Percentiles rank a stretch among this genome's conserved stretches.
Evolutionary conservation across 2,888 invertebrate genomes (phyloP).

Genomic region (Drosophila tripunctata): DNA sequence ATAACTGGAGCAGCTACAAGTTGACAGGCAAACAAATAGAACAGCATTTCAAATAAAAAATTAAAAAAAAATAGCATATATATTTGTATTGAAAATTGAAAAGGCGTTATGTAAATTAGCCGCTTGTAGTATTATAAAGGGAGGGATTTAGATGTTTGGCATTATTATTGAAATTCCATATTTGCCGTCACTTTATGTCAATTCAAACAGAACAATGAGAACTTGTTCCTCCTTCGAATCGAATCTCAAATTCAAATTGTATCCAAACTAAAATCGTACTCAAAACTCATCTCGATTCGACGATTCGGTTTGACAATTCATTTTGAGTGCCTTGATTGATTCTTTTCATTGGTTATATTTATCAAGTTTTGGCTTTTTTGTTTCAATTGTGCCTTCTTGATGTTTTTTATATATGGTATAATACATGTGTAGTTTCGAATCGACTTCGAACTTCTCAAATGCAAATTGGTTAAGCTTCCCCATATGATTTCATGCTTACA

Average conservation of each 20-base stretch:
- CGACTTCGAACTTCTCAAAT: constrained; percentile 36
- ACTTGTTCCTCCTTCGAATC: constrained; percentile 57
- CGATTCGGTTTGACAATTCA: constrained; percentile 9
- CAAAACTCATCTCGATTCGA: neutral
- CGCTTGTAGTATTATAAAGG: constrained; percentile 20
- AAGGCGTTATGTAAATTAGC: constrained; percentile 47
- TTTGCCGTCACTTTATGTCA: constrained; percentile 15
- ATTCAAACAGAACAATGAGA: constrained; percentile 63
- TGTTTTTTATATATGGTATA: too few species aligned
- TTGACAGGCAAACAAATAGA: constrained; percentile 39
- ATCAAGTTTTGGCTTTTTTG: constrained; percentile 18
- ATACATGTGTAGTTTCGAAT: too few species aligned
- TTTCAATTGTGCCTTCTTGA: neutral
- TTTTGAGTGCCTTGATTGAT: constrained; percentile 41
- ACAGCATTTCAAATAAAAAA: constrained; percentile 21
- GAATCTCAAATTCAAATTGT: neutral
- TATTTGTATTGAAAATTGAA: constrained; percentile 17
- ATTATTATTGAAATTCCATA: constrained; percentile 51
- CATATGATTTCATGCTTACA: constrained; percentile 13
- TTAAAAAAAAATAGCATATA: neutral
- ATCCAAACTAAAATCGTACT: neutral
- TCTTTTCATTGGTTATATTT: constrained; percentile 36
- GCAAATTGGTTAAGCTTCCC: constrained; percentile 41
- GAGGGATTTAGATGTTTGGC: constrained; percentile 33
- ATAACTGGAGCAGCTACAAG: constrained; percentile 41